Percentiles rank a stretch among this genome's conserved stretches.
phyloP scores from a whole-genome alignment of 1,140 invertebrate genomes.

The Drosophila virilis region DNA sequence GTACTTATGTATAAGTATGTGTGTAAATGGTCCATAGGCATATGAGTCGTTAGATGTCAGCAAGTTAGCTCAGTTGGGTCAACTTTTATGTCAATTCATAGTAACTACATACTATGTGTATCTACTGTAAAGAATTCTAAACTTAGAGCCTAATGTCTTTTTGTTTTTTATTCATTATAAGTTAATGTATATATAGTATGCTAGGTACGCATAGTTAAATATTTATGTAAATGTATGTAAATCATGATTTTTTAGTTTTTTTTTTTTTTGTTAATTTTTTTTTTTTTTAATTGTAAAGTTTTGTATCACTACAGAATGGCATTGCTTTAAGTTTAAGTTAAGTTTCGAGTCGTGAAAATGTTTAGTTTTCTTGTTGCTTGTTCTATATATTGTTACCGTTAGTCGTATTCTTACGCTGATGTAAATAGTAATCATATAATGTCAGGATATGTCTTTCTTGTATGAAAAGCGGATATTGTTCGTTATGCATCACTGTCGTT shows the following conservation, averaged over 20 bases:
- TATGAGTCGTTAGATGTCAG: conserved; percentile 63
- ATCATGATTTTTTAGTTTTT: conserved; percentile 2
- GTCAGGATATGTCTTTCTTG: conserved; percentile 79
- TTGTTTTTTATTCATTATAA: conserved; percentile 33
- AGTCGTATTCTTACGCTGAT: conserved; percentile 46
- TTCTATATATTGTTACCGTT: conserved; percentile 35
- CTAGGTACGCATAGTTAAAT: conserved; percentile 27
- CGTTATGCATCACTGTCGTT: conserved; percentile 37
- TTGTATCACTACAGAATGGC: conserved; percentile 82
- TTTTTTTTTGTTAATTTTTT: background rate
- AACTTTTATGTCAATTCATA: conserved; percentile 48
- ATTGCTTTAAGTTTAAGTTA: conserved; percentile 73
- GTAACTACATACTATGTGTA: background rate
- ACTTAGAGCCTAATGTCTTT: conserved; percentile 47
- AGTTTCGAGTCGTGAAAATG: conserved; percentile 43
- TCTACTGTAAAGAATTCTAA: conserved; percentile 24
- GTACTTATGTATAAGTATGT: conserved; percentile 48
- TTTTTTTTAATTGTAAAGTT: conserved; percentile 17
- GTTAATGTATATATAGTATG: conserved; percentile 24
- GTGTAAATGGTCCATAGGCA: conserved; percentile 70
- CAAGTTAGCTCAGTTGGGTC: conserved; percentile 61
- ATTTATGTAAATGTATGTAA: conserved; percentile 35
- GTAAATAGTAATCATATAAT: conserved; percentile 77
- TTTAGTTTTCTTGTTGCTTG: conserved; percentile 45
- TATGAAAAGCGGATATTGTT: conserved; percentile 64